Evolutionary conservation across 2,113 vertebrate genomes (phyloP).

Genomic region (Fregetta grallaria): DNA sequence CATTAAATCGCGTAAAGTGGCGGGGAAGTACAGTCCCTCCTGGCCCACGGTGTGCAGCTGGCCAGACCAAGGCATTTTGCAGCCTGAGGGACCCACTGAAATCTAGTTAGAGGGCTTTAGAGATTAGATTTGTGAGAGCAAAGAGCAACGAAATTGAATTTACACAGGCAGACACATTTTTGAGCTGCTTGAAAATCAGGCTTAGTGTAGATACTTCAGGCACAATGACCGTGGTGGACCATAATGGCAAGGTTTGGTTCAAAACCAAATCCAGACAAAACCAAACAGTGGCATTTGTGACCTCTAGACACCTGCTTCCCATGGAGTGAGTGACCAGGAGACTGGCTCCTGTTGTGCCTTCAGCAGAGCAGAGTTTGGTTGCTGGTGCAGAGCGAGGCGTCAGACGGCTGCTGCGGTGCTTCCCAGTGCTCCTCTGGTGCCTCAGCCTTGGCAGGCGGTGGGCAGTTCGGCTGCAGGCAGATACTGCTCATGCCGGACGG

Average conservation of each 20-base stretch:
- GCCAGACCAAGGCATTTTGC: background rate
- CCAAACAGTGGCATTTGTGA: background rate
- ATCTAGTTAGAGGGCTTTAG: background rate
- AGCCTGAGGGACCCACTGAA: background rate
- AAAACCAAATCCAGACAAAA: background rate
- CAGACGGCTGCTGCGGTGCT: fast-evolving
- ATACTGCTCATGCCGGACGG: fast-evolving
- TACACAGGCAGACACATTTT: background rate
- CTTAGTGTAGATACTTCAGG: background rate
- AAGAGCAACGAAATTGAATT: background rate
- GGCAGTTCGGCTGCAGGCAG: background rate
- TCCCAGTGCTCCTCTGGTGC: background rate
- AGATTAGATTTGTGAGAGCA: constrained; percentile 9
- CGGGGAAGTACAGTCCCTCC: background rate
- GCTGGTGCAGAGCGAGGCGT: background rate
- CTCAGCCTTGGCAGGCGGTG: fast-evolving
- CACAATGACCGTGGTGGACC: background rate
- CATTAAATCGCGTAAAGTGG: background rate
- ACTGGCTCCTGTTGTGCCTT: background rate
- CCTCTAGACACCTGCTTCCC: background rate
- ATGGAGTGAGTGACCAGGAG: fast-evolving
- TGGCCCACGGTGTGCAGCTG: background rate
- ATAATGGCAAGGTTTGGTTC: background rate
- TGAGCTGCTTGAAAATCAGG: background rate
- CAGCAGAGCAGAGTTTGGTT: background rate